Evolutionary conservation across 2,888 invertebrate species (phyloP).

Genomic region (Escarpia spicata): DNA sequence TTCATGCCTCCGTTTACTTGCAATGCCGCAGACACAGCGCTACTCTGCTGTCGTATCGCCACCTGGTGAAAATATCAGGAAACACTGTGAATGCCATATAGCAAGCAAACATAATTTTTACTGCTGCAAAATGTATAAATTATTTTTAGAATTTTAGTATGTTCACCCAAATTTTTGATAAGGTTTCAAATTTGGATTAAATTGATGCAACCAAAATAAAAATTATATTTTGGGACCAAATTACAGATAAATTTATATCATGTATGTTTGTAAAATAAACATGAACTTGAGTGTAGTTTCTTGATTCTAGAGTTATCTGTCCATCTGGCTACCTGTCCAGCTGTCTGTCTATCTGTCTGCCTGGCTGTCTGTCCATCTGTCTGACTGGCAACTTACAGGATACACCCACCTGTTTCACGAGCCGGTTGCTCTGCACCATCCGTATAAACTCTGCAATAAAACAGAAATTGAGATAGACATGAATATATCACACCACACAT

Average conservation of each 20-base stretch:
- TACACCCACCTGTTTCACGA: constrained; percentile 23
- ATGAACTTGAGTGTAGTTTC: not conserved
- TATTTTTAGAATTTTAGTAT: not conserved
- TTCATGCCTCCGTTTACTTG: not conserved
- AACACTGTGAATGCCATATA: not conserved
- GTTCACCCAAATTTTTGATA: too few relatives aligned
- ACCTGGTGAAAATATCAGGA: not conserved
- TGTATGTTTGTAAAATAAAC: not conserved
- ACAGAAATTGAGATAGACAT: not conserved
- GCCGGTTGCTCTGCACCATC: constrained; percentile 24
- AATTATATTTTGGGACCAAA: not conserved
- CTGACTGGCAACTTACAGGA: not conserved
- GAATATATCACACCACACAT: not conserved
- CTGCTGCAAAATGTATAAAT: not conserved
- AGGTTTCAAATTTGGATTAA: too few relatives aligned
- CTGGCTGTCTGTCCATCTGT: too few relatives aligned
- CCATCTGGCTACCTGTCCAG: too few relatives aligned
- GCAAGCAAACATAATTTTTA: not conserved
- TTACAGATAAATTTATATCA: not conserved
- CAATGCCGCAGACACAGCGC: not conserved
- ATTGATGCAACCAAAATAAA: too few relatives aligned
- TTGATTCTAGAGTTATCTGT: not conserved
- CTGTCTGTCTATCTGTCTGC: too few relatives aligned
- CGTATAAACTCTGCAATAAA: constrained; percentile 21
- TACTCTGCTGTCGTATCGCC: not conserved